phyloP scores from a whole-genome alignment of 2,888 invertebrate genomes.

The Emmelina monodactyla region DNA sequence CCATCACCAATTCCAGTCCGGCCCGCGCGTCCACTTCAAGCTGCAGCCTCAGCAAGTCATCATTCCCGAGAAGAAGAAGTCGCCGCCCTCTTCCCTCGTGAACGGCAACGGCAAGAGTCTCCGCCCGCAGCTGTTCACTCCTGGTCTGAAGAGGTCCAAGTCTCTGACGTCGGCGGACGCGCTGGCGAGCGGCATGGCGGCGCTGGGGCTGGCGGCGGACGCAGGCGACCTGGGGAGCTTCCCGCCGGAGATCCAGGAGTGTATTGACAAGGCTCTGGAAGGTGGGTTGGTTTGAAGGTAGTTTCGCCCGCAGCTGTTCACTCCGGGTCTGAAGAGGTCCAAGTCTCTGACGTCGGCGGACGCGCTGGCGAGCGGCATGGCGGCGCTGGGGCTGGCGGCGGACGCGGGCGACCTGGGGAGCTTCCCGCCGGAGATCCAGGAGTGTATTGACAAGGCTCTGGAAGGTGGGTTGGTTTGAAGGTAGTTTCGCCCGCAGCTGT shows the following conservation, averaged over 20 bases:
- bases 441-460: conserved; percentile 76
- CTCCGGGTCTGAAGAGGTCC: conserved; percentile 55
- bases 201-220: conserved; percentile 73
- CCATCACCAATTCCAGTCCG: conserved; percentile 40
- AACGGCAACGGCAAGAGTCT: conserved; percentile 54
- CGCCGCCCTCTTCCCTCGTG: conserved; percentile 45
- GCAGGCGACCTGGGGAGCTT: conserved; percentile 80
- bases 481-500: conserved; percentile 49
- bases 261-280: conserved; percentile 78
- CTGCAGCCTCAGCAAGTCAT: conserved; percentile 49
- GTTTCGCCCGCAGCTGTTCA: not conserved
- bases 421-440: conserved; percentile 77
- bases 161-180: conserved; percentile 82
- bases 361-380: conserved; percentile 71
- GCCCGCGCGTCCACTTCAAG: conserved; percentile 70
- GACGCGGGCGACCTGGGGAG: conserved; percentile 79
- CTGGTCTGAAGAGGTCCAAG: conserved; percentile 80
- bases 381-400: conserved; percentile 72
- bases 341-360: conserved; percentile 84
- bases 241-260: conserved; percentile 74
- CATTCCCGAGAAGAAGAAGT: conserved; percentile 54
- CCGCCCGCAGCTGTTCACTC: conserved; percentile 46
- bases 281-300: conserved; percentile 41
- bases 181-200: conserved; percentile 71
- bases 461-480: too few relatives aligned